These are phyloP conservation scores for Papilio glaucus DNA, from an alignment of 1,140 invertebrate species.

Conservation along the genomic window DNA sequence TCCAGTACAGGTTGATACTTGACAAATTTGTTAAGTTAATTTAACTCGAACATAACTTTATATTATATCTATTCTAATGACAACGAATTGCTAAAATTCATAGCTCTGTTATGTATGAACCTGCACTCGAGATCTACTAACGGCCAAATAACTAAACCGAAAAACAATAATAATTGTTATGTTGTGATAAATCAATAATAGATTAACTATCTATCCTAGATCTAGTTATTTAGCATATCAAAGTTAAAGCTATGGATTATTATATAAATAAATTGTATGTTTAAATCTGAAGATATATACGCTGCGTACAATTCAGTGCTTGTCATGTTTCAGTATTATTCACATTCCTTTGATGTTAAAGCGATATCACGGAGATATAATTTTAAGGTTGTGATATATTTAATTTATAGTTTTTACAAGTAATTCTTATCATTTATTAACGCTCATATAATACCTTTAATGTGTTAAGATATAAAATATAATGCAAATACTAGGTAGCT, in stretches of 20 bases:
- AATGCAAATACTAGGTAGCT: neutral
- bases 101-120: neutral
- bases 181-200: slow-evolving; percentile 50
- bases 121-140: slow-evolving; percentile 35
- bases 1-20: slow-evolving; percentile 28
- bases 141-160: slow-evolving; percentile 21
- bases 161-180: slow-evolving; percentile 43
- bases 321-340: slow-evolving; percentile 52
- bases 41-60: slow-evolving; percentile 23
- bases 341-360: slow-evolving; percentile 42
- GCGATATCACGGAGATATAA: slow-evolving; percentile 53
- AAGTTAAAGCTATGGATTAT: slow-evolving; percentile 39
- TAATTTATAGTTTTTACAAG: slow-evolving; percentile 39
- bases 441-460: slow-evolving; percentile 22
- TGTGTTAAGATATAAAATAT: no score
- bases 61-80: slow-evolving; percentile 22
- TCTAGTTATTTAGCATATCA: slow-evolving; percentile 64
- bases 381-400: slow-evolving; percentile 71
- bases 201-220: slow-evolving; percentile 46
- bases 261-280: slow-evolving; percentile 41
- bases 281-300: neutral
- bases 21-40: slow-evolving; percentile 15
- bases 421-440: slow-evolving; percentile 20
- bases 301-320: slow-evolving; percentile 36
- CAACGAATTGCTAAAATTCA: slow-evolving; percentile 31